Conservation (phyloP, 2,888 invertebrate genomes). For the Lobophora halterata region DNA sequence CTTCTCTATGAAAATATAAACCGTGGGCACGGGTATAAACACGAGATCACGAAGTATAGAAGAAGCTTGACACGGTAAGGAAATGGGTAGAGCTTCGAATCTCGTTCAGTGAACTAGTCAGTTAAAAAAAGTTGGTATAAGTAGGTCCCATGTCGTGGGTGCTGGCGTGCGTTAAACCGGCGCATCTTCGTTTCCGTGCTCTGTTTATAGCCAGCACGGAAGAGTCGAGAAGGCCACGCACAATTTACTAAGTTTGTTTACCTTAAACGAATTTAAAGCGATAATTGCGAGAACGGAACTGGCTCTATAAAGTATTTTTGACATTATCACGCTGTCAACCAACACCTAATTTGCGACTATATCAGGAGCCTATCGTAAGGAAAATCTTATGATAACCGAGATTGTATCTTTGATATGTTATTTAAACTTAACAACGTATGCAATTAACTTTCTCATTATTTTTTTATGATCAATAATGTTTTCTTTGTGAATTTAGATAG, state of each 20-base stretch:
- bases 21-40: too few relatives aligned
- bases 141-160: constrained; percentile 27
- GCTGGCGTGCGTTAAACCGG: constrained; percentile 20
- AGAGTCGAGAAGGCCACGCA: constrained; percentile 60
- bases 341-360: constrained; percentile 19
- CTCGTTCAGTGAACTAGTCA: too few relatives aligned
- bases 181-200: constrained; percentile 61
- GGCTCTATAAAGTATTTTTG: constrained; percentile 24
- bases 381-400: constrained; percentile 19
- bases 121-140: too few relatives aligned
- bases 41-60: too few relatives aligned
- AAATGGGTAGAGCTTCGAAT: too few relatives aligned
- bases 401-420: constrained; percentile 4
- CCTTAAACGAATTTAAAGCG: constrained; percentile 41
- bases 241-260: constrained; percentile 51
- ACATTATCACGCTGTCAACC: constrained; percentile 12
- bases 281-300: constrained; percentile 37
- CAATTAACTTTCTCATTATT: too few relatives aligned
- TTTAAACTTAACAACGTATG: too few relatives aligned
- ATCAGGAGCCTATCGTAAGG: constrained; percentile 18
- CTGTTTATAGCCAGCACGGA: constrained; percentile 72
- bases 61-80: too few relatives aligned
- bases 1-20: too few relatives aligned
- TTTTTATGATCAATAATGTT: too few relatives aligned
- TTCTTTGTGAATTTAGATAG: not conserved